Percentiles rank a stretch among this genome's conserved stretches.
Evolutionary conservation across 2,888 invertebrate genomes (phyloP).

Genomic region (Periphyllus acericola): DNA sequence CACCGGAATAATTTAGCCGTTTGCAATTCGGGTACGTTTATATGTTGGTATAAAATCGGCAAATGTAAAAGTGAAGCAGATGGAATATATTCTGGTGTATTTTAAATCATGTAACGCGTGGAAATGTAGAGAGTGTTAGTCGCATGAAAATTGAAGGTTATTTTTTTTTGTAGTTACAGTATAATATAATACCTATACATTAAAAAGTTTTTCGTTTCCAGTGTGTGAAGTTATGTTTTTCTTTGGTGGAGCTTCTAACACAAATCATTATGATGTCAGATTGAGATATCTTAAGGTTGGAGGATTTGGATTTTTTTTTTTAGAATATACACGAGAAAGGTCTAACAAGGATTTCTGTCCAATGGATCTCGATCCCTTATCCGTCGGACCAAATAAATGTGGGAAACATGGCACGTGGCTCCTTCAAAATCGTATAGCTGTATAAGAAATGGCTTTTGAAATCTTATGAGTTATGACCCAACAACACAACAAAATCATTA

Average conservation of each 20-base stretch:
- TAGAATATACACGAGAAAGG: not conserved
- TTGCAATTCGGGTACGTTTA: not conserved
- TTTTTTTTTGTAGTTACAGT: too few relatives aligned
- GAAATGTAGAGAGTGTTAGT: too few relatives aligned
- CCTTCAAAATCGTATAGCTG: not conserved
- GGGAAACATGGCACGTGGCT: not conserved
- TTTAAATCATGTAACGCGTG: too few relatives aligned
- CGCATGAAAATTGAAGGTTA: too few relatives aligned
- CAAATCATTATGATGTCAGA: not conserved
- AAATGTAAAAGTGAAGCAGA: not conserved
- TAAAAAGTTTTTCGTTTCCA: too few relatives aligned
- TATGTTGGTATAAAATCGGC: not conserved
- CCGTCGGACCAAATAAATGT: not conserved
- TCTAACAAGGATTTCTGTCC: too few relatives aligned
- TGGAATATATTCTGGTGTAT: not conserved
- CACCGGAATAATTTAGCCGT: slow-evolving; percentile 47
- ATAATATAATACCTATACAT: too few relatives aligned
- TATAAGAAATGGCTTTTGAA: not conserved
- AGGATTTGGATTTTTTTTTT: slow-evolving; percentile 19
- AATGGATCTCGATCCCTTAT: not conserved
- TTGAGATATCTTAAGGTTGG: not conserved
- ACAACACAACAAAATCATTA: not conserved
- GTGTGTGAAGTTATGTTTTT: too few relatives aligned
- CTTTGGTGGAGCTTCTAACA: too few relatives aligned
- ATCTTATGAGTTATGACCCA: not conserved